Conservation (phyloP, 2,113 vertebrate species). For the Cryptomyrus ogoouensis region DNA sequence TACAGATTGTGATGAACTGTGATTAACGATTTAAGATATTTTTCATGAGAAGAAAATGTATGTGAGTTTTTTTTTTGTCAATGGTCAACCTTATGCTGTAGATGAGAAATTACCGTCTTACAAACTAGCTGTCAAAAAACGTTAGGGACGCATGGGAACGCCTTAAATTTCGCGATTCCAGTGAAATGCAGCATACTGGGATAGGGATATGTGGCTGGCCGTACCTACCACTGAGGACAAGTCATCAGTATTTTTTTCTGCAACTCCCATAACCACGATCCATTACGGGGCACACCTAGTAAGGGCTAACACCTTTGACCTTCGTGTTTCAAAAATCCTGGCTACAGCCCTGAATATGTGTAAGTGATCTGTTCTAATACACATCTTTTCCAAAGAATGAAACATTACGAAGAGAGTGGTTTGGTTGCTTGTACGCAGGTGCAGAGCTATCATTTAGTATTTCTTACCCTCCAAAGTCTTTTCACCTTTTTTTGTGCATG, state of each 20-base stretch:
- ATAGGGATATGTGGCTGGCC: not conserved
- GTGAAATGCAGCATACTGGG: not conserved
- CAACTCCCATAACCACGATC: not conserved
- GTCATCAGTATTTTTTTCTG: not conserved
- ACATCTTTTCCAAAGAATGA: not conserved
- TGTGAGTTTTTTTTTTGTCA: not conserved
- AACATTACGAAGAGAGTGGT: not conserved
- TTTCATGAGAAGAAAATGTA: not conserved
- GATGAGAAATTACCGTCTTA: not conserved
- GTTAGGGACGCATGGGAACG: not conserved
- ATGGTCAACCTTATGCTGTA: not conserved
- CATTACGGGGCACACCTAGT: not conserved
- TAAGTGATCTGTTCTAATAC: not conserved
- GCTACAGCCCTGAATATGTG: not conserved
- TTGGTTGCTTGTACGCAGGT: not conserved
- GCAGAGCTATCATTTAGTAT: not conserved
- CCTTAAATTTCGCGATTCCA: not conserved
- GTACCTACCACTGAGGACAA: not conserved
- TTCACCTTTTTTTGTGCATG: not conserved
- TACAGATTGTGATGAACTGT: not conserved
- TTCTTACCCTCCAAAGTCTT: not conserved
- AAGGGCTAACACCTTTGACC: not conserved
- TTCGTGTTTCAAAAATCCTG: not conserved
- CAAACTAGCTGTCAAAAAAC: not conserved
- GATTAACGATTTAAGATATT: not conserved